phyloP scores from a whole-genome alignment of 92 coral and sea anemone genomes.

The Metridium senile region DNA sequence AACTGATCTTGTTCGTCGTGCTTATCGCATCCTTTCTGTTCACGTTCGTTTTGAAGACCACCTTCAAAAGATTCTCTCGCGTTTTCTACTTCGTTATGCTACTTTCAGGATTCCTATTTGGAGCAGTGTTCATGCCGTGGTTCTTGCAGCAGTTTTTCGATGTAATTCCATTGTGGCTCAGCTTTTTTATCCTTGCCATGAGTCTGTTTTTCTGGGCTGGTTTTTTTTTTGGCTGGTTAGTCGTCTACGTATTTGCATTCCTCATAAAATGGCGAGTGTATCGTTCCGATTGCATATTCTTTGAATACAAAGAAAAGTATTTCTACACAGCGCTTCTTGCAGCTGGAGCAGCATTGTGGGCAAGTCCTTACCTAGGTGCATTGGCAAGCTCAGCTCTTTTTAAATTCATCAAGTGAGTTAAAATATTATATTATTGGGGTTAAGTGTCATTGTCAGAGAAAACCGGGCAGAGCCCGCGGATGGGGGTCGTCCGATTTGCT shows the following conservation, averaged over 20 bases:
- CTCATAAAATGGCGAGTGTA: slow-evolving; percentile 85
- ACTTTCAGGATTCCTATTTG: slow-evolving; percentile 42
- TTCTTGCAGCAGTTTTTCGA: slow-evolving; percentile 67
- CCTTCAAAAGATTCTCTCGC: slow-evolving; percentile 11
- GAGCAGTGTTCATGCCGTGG: slow-evolving; percentile 71
- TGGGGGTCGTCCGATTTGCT: no score
- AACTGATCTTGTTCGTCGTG: slow-evolving; percentile 35
- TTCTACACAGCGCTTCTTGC: slow-evolving; percentile 58
- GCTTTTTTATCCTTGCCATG: slow-evolving; percentile 52
- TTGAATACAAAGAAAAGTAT: slow-evolving; percentile 33
- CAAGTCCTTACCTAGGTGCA: slow-evolving; percentile 78
- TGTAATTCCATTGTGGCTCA: slow-evolving; percentile 62
- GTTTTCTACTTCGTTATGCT: slow-evolving; percentile 36
- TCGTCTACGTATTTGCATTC: slow-evolving; percentile 66
- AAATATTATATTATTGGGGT: neutral
- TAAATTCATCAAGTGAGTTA: slow-evolving; percentile 73
- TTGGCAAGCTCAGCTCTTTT: slow-evolving; percentile 60
- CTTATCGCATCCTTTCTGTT: slow-evolving; percentile 37
- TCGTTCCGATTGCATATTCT: slow-evolving; percentile 22
- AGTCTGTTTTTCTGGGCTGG: slow-evolving; percentile 84
- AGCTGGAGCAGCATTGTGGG: slow-evolving; percentile 73
- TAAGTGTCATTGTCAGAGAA: neutral
- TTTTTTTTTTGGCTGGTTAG: no score
- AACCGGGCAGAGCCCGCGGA: neutral
- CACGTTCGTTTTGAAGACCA: slow-evolving; percentile 18